Evolutionary conservation across 2,797 vertebrate species (phyloP).

Genomic region (Morelia viridis): DNA sequence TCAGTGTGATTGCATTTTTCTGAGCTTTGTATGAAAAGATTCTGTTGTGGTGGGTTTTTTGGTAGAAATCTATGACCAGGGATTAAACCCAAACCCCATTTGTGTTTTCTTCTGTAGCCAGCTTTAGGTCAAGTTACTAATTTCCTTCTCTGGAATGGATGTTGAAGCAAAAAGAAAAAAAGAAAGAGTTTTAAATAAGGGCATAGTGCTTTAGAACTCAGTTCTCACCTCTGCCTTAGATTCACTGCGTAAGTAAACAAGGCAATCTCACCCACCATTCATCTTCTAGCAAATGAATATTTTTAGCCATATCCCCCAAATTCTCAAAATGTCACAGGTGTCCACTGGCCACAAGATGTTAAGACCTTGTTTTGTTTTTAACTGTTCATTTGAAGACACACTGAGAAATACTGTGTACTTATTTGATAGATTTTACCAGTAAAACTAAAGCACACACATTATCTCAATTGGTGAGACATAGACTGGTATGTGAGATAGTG

Average conservation of each 20-base stretch:
- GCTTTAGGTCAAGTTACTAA: neutral
- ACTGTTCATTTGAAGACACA: neutral
- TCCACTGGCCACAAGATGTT: neutral
- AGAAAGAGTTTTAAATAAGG: neutral
- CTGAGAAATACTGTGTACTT: neutral
- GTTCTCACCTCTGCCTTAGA: too few species aligned
- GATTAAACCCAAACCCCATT: neutral
- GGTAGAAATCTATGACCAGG: neutral
- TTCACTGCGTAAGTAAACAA: neutral
- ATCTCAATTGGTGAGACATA: neutral
- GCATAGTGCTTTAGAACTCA: too few species aligned
- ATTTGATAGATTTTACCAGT: neutral
- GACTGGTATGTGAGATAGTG: neutral
- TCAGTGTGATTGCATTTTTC: neutral
- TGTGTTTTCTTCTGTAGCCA: neutral
- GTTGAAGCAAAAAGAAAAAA: neutral
- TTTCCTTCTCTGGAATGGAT: neutral
- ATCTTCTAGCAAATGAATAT: neutral
- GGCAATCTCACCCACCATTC: neutral
- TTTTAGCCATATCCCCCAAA: too few species aligned
- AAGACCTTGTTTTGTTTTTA: neutral
- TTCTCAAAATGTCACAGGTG: neutral
- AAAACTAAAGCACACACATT: neutral
- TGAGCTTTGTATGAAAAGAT: neutral
- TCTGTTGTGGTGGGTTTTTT: neutral